These are phyloP conservation scores for Geothlypis trichas DNA, from an alignment of 2,113 vertebrate species.

Conservation along the genomic window DNA sequence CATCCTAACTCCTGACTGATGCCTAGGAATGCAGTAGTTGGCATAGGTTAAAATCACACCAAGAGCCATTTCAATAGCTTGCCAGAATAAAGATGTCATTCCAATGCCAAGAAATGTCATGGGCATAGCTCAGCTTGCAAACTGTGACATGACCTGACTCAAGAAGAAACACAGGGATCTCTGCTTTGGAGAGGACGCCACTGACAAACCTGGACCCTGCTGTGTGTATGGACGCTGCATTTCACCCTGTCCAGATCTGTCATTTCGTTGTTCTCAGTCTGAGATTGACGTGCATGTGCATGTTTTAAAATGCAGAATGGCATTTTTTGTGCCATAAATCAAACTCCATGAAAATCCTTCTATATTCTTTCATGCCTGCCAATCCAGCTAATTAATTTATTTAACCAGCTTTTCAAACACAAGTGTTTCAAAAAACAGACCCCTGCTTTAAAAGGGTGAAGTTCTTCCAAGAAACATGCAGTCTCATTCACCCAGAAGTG, in stretches of 20 bases:
- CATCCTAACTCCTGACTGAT: not conserved
- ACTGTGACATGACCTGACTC: not conserved
- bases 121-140: not conserved
- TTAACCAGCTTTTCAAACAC: not conserved
- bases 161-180: not conserved
- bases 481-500: not conserved
- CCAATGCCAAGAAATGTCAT: not conserved
- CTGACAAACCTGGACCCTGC: not conserved
- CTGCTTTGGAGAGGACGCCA: not conserved
- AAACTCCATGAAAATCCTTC: not conserved
- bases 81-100: not conserved
- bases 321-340: not conserved
- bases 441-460: not conserved
- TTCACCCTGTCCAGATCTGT: not conserved
- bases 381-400: not conserved
- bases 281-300: rapidly evolving
- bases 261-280: not conserved
- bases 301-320: not conserved
- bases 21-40: not conserved
- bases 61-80: not conserved
- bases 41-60: not conserved
- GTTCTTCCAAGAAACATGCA: not conserved
- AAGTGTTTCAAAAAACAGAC: not conserved
- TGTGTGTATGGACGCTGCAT: not conserved
- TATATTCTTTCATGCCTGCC: not conserved